Percentiles rank a stretch among this genome's conserved stretches.
These are phyloP conservation scores for Porites cylindrica DNA, from an alignment of 92 coral and sea anemone species.

Conservation along the genomic window DNA sequence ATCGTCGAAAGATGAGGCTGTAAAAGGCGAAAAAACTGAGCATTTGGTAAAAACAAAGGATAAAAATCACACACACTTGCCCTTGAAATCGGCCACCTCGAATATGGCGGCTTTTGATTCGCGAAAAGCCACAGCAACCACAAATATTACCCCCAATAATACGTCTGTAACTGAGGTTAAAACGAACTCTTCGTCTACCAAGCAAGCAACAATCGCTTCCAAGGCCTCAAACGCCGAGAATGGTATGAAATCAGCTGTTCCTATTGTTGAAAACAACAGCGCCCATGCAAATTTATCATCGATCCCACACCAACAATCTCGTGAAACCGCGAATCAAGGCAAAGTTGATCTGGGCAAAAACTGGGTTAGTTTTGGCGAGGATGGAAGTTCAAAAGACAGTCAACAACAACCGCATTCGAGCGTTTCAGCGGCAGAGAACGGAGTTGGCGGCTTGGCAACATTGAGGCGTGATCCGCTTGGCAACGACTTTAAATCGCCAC, in stretches of 20 bases:
- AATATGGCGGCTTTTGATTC: conserved; percentile 58
- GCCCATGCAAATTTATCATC: conserved; percentile 3
- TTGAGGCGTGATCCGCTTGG: conserved; percentile 2
- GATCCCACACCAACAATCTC: conserved; percentile 5
- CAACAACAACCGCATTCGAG: conserved; percentile 9
- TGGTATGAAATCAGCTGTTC: conserved; percentile 44
- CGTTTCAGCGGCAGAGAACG: neutral
- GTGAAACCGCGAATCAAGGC: conserved; percentile 8
- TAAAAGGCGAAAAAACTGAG: neutral
- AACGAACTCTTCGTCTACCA: neutral
- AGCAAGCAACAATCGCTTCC: neutral
- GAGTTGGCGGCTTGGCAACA: conserved; percentile 23
- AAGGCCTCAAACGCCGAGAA: conserved; percentile 5
- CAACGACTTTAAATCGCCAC: neutral
- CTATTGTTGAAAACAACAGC: conserved; percentile 26
- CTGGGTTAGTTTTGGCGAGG: conserved; percentile 84
- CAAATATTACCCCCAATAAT: conserved; percentile 48
- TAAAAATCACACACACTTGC: conserved; percentile 36
- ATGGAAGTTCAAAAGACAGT: conserved; percentile 23
- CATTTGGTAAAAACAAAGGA: neutral
- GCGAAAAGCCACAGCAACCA: conserved; percentile 41
- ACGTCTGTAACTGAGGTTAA: conserved; percentile 23
- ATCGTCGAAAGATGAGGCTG: neutral
- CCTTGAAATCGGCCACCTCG: conserved; percentile 12
- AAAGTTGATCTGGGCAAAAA: conserved; percentile 32